Evolutionary conservation across 2,888 invertebrate species (phyloP), one percentile per base, ranked within the genome.

Genomic region (Andrena bicolor): DNA sequence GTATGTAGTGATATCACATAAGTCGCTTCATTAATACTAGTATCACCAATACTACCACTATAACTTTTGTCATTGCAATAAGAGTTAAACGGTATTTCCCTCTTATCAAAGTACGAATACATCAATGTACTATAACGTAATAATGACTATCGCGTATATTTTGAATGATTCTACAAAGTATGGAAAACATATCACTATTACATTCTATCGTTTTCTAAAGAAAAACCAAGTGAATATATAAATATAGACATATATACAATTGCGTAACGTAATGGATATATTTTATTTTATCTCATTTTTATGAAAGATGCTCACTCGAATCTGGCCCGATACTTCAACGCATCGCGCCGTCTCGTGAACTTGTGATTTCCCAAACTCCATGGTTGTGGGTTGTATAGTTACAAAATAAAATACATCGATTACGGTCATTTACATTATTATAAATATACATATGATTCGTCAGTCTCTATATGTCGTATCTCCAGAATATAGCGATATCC

Each of bases 171-270:
- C 41, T 20, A 10, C 26, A 58, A 41, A 69, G 26, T 75, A 80
- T 80, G 63, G 32, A 82, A 80, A 71, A 66, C 35, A 35, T 73
- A 72, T 66, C 28, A 7, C 65, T 61, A 53, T 28, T 41, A 53
- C 65, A 56, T 56, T 56, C 73, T 72, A 76, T 41, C 58, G 20
- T 73, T 70, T 64, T 65, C 82, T 83, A 51, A 51, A 82, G 41
- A 35, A 71, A 74, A 74, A 66, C 53, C 56, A 69, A 77, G 76
- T 77, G 51, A 76, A 61, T 41, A 64, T 76, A n/a, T 64, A 73
- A 69, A 28, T 90, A 89, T 88, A 74, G 76, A 90, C 86, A 90
- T 90, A 90, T 90, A 80, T 88, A 90, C 89, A 90, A 80, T 88
- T 69, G 69, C 68, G 41, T 65, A 86, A 83, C 77, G 78, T 72